Evolutionary conservation across 2,888 invertebrate species (phyloP), one percentile per base, ranked within the genome.

Genomic region (Spilosoma lubricipeda): DNA sequence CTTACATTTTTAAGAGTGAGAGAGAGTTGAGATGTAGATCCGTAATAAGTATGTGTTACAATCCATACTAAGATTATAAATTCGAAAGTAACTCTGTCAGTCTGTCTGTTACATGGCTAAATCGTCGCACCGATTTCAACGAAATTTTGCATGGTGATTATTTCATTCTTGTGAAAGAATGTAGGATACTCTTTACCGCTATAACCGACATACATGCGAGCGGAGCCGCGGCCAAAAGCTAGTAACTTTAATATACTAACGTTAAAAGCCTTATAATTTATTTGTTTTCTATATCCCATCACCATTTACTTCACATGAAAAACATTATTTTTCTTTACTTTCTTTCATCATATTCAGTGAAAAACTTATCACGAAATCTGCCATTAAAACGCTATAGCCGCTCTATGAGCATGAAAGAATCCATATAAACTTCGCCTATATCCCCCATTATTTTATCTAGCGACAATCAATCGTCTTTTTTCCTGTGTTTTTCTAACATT

Each of bases 401-500:
- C 72, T 68, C 76, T 79, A 83, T 85, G 77, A 80, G 80, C 76
- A 82, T 80, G 79, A 78, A 84, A 86, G 88, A 78, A 84, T 86
- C 80, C 80, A 82, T 81, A 87, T 78, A 87, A 93, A 92, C 88
- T 92, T 91, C 75, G 84, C 84, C 90, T 85, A 92, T 91, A 86
- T 87, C 83, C 76, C 79, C 89, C 86, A 90, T 90, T 90, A 92
- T 91, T 93, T 91, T 92, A 91, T 92, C 91, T 89, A 85, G 80
- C 84, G 78, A 83, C 88, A 85, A 93, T 93, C 91, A 92, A 93
- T 94, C 90, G 88, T 83, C 84, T 90, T 93, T 93, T 94, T 94
- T 93, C 92, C 93, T 89, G 91, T 94, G 94, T 94, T 95, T 94
- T 95, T 93, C 91, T 88, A 89, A 91, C 95, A 95, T 95, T 94